Conservation (phyloP, 2,113 vertebrate species). For the Spermophilus dauricus region DNA sequence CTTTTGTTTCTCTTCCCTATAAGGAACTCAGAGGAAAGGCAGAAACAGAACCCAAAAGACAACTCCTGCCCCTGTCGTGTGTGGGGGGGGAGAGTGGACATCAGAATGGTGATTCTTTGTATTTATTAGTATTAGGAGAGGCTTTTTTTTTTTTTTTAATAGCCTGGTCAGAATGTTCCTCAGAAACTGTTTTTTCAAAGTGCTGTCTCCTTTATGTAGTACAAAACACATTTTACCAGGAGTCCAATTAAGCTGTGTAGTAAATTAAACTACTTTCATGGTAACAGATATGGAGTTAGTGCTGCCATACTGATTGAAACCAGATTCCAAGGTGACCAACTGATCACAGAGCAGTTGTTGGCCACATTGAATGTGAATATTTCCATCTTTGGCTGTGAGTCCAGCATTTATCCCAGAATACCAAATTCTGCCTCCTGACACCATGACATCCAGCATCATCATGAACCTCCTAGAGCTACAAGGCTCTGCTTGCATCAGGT, state of each 20-base stretch:
- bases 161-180: background rate
- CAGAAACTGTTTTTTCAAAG: slow-evolving; percentile 22
- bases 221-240: slow-evolving; percentile 36
- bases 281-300: background rate
- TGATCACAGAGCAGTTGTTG: background rate
- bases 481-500: background rate
- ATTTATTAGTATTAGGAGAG: slow-evolving; percentile 9
- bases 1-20: background rate
- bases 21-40: background rate
- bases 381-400: slow-evolving; percentile 25
- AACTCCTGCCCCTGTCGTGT: background rate
- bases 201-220: background rate
- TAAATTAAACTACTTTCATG: slow-evolving; percentile 19
- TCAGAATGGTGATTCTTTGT: background rate
- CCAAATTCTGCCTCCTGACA: background rate
- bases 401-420: background rate
- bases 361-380: background rate
- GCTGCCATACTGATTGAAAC: background rate
- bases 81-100: background rate
- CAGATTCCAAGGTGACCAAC: background rate
- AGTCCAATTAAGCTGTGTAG: slow-evolving; percentile 25
- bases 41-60: background rate
- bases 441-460: background rate
- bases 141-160: background rate
- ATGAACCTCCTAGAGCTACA: background rate